Evolutionary conservation across 30 jellyfish, hydroid and myxozoan species (phyloP), one percentile per base, ranked within the genome.

Genomic region (Clytia hemisphaerica): DNA sequence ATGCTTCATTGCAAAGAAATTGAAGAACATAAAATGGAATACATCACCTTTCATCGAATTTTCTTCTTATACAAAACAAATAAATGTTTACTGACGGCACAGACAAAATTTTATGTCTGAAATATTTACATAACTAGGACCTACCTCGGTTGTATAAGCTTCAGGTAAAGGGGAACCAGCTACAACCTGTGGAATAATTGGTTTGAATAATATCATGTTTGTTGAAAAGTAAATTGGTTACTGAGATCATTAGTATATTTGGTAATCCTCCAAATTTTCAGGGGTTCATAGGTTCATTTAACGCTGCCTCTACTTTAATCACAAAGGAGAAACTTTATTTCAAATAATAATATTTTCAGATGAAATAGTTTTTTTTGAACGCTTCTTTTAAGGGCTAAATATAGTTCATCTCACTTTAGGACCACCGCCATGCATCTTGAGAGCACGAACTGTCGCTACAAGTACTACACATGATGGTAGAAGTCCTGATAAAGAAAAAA

Each of bases 351-450:
- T 7, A 10, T n/a, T 10, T 40, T n/a, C 10, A 40, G n/a, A 10
- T 7, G n/a, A 10, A 40, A 40, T 40, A 40, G n/a, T n/a, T 10
- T 40, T 40, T n/a, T 40, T 10, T n/a, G 10, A 40, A 40, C 53
- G 10, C 10, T 40, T 7, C 15, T 40, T n/a, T 10, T 40, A n/a
- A n/a, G n/a, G n/a, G n/a, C n/a, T n/a, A n/a, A n/a, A n/a, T 2
- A 70, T 18, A 25, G 19, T 22, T 38, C 10, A 19, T 0, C 22
- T 33, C 37, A 76, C 96, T 62, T 85, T 85, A 22, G 96, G 93
- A 12, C 93, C 93, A 26, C 96, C 96, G 9, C 96, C 96, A 62
- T 85, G 96, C 96, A 85, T 85, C 27, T 85, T 85, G 77, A 85
- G 59, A 0, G 96, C 96, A 16, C 96, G 50, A 0, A 85, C 93